Conservation (phyloP, 2,797 vertebrate species). For the Syngnathus acus region DNA sequence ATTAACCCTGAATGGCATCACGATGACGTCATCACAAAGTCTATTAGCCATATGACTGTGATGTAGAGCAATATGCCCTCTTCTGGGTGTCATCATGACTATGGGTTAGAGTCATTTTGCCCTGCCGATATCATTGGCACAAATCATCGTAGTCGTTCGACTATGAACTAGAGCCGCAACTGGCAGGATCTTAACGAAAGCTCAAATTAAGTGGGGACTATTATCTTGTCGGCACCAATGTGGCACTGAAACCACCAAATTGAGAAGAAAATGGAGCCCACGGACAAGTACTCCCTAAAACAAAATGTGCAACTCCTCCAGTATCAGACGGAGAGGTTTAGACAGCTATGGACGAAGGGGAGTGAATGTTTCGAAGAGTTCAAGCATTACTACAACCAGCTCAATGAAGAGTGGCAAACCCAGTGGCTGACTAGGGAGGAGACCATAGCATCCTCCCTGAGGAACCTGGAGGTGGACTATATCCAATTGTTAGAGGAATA, state of each 20-base stretch:
- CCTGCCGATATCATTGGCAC: background rate
- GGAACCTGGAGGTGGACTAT: conserved; percentile 7
- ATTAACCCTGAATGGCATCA: background rate
- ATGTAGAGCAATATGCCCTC: background rate
- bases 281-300: conserved; percentile 2
- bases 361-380: conserved; percentile 5
- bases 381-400: conserved; percentile 4
- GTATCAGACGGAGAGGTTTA: conserved; percentile 4
- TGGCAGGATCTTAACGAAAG: background rate
- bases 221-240: background rate
- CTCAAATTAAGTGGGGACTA: background rate
- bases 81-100: conserved; percentile 8
- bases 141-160: background rate
- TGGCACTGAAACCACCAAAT: background rate
- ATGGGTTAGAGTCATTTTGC: conserved; percentile 3
- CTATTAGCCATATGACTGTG: background rate
- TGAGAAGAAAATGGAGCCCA: conserved; percentile 1
- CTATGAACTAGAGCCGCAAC: background rate
- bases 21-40: conserved; percentile 4
- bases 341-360: conserved; percentile 4
- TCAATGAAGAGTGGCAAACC: conserved; percentile 10
- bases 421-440: conserved; percentile 1
- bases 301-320: conserved; percentile 8
- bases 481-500: conserved; percentile 6
- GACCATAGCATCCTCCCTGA: background rate